phyloP scores from a whole-genome alignment of 2,113 vertebrate species.

The Globicephala melas region DNA sequence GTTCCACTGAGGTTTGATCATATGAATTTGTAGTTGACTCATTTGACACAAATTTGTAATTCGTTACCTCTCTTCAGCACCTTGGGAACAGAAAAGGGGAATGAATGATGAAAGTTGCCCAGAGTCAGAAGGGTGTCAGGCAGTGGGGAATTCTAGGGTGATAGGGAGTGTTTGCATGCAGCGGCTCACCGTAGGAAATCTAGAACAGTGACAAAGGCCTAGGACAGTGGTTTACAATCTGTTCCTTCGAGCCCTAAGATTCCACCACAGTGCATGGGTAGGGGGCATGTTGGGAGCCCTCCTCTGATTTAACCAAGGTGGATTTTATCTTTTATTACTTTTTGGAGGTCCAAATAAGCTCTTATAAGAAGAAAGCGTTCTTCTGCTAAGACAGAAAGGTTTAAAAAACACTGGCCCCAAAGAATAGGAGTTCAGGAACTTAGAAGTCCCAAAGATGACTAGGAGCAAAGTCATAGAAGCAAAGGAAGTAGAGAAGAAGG shows the following conservation, averaged over 20 bases:
- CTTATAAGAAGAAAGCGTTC: constrained; percentile 1
- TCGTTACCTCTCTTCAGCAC: not conserved
- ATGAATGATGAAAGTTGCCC: not conserved
- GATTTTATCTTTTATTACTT: not conserved
- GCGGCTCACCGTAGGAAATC: not conserved
- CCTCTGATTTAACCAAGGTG: not conserved
- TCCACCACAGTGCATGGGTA: not conserved
- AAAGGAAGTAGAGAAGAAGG: not conserved
- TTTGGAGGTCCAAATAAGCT: not conserved
- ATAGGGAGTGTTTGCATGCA: not conserved
- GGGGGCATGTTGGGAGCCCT: not conserved
- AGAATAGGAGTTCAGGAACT: constrained; percentile 1
- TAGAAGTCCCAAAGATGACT: not conserved
- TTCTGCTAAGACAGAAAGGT: not conserved
- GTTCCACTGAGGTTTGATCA: not conserved
- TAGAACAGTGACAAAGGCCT: not conserved
- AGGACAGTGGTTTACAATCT: not conserved
- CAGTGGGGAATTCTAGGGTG: not conserved
- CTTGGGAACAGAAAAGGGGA: not conserved
- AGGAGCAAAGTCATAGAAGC: not conserved
- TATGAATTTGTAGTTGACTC: not conserved
- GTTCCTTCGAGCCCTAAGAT: not conserved
- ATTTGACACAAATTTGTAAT: not conserved
- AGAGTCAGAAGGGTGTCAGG: not conserved
- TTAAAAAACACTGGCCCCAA: not conserved